Conservation (phyloP, 2,113 vertebrate genomes). For the Cephalopterus ornatus region DNA sequence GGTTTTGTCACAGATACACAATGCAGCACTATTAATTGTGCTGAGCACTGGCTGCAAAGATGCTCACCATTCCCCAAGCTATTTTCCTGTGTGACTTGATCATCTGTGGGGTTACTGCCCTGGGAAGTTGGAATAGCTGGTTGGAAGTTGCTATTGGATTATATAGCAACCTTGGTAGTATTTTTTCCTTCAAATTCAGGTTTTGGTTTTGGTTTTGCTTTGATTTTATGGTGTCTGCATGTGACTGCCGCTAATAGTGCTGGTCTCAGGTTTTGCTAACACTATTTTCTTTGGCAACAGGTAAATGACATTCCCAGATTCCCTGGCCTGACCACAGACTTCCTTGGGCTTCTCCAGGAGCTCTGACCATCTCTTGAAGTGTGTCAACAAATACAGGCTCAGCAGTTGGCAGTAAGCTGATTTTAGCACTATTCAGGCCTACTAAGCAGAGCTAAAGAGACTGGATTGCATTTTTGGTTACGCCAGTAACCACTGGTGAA, state of each 20-base stretch:
- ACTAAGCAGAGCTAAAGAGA: background rate
- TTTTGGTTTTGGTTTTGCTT: conserved; percentile 6
- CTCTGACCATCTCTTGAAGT: background rate
- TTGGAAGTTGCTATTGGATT: background rate
- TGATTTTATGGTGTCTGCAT: background rate
- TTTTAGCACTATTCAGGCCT: background rate
- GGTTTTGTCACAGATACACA: background rate
- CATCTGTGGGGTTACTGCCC: background rate
- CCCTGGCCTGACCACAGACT: background rate
- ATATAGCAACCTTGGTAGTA: background rate
- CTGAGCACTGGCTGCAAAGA: background rate
- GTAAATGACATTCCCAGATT: conserved; percentile 38
- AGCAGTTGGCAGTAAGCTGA: background rate
- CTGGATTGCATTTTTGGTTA: background rate
- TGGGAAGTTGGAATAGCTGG: background rate
- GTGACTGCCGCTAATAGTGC: conserved; percentile 2
- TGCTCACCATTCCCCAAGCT: background rate
- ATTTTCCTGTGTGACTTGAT: background rate
- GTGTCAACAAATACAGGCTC: background rate
- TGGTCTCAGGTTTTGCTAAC: background rate
- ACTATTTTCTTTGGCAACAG: conserved; percentile 2
- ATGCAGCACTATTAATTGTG: background rate
- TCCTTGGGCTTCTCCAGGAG: background rate
- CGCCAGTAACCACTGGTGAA: background rate
- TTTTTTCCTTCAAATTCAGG: background rate